Conservation (phyloP, 2,888 invertebrate genomes). For the Cremastinae sp. region DNA sequence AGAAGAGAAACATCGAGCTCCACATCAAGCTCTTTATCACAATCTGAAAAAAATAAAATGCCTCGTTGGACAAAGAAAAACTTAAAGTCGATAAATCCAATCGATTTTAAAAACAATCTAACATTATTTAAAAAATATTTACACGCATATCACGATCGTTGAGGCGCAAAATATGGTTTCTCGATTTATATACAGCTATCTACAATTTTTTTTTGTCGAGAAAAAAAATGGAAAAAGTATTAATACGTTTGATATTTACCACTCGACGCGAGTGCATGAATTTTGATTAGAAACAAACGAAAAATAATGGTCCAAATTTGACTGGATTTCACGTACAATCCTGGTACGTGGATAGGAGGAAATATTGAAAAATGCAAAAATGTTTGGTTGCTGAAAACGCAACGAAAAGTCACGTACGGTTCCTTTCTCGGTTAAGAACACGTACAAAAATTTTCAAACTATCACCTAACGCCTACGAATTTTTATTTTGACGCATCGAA, state of each 20-base stretch:
- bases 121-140: not conserved
- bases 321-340: not conserved
- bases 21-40: constrained; percentile 3
- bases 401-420: constrained; percentile 32
- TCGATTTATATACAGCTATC: constrained; percentile 47
- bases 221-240: constrained; percentile 20
- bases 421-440: not conserved
- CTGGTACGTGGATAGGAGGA: not conserved
- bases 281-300: constrained; percentile 17
- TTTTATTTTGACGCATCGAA: not conserved
- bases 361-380: not conserved
- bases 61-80: constrained; percentile 14
- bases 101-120: too few relatives aligned
- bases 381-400: not conserved
- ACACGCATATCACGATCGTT: constrained; percentile 56
- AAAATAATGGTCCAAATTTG: constrained; percentile 16
- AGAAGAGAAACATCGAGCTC: not conserved
- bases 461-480: constrained; percentile 23
- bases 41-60: constrained; percentile 4
- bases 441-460: constrained; percentile 9
- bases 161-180: constrained; percentile 39
- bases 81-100: not conserved
- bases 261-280: not conserved
- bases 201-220: constrained; percentile 30
- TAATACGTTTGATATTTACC: not conserved